These are phyloP conservation scores for Atrichornis clamosus DNA, from an alignment of 2,113 vertebrate genomes.

Conservation along the genomic window DNA sequence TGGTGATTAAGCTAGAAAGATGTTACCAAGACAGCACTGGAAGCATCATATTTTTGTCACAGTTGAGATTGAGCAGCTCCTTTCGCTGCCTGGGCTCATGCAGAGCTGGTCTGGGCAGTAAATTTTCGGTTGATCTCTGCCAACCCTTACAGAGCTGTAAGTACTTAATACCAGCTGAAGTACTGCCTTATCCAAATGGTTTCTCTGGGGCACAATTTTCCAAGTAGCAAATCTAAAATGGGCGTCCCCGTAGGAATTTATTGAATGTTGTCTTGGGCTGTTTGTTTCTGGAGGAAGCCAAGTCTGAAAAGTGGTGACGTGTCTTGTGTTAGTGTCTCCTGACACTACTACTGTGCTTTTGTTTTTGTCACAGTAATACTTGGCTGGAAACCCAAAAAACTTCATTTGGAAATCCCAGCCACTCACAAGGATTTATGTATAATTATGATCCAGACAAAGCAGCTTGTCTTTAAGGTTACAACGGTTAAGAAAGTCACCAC, in stretches of 20 bases:
- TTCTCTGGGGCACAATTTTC: neutral
- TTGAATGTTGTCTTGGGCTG: neutral
- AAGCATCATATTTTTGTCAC: neutral
- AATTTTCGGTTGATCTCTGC: neutral
- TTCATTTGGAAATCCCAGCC: neutral
- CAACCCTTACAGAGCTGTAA: neutral
- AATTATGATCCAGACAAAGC: neutral
- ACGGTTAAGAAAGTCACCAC: neutral
- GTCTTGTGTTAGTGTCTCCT: neutral
- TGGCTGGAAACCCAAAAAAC: neutral
- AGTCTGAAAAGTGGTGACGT: neutral
- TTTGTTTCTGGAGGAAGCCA: neutral
- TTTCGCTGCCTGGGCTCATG: neutral
- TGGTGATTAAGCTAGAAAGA: neutral
- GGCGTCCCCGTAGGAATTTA: neutral
- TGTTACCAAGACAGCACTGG: accelerated
- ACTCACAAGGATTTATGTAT: neutral
- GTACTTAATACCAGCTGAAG: neutral
- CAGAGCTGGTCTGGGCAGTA: neutral
- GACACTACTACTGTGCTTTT: neutral
- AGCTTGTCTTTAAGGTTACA: neutral
- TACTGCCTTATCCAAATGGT: neutral
- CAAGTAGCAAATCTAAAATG: neutral
- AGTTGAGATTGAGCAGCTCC: neutral
- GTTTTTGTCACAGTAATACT: neutral